These are phyloP conservation scores for Acronicta leporina DNA, from an alignment of 2,888 invertebrate genomes.

Conservation along the genomic window DNA sequence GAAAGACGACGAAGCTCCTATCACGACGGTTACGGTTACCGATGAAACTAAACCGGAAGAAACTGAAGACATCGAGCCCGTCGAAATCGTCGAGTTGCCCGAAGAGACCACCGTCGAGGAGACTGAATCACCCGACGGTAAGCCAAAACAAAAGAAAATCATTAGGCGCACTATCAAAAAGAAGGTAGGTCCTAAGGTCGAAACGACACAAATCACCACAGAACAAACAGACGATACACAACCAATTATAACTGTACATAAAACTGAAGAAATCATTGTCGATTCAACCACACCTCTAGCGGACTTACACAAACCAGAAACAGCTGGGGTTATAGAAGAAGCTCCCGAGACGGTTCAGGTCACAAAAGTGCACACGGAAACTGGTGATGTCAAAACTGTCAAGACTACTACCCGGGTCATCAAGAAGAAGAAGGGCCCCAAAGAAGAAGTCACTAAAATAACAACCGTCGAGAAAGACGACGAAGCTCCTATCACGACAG, in stretches of 20 bases:
- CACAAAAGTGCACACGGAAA: slow-evolving; percentile 38
- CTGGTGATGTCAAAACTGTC: slow-evolving; percentile 60
- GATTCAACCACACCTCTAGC: slow-evolving; percentile 16
- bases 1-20: slow-evolving; percentile 26
- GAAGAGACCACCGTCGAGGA: slow-evolving; percentile 23
- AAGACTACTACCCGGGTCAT: slow-evolving; percentile 59
- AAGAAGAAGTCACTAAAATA: slow-evolving; percentile 52
- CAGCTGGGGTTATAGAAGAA: slow-evolving; percentile 23
- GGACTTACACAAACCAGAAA: not conserved
- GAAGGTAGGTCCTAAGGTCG: slow-evolving; percentile 53
- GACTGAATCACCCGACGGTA: slow-evolving; percentile 18
- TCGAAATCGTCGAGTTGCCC: slow-evolving; percentile 22
- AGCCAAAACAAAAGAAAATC: slow-evolving; percentile 34
- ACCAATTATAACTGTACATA: slow-evolving; percentile 25
- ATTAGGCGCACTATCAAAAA: slow-evolving; percentile 47
- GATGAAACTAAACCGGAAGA: slow-evolving; percentile 5
- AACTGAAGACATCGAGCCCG: rapidly evolving
- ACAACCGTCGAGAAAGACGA: slow-evolving; percentile 67
- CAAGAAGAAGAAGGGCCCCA: slow-evolving; percentile 60
- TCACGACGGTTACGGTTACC: slow-evolving; percentile 20
- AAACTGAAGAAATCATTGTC: slow-evolving; percentile 22
- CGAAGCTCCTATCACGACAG: slow-evolving; percentile 57
- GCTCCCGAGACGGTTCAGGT: slow-evolving; percentile 50
- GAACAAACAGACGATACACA: slow-evolving; percentile 28
- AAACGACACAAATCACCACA: slow-evolving; percentile 39